A percentile compares a stretch with the other conserved stretches of the same genome.
Evolutionary conservation across 1,140 invertebrate species (phyloP).

Genomic region (Eupeodes corollae): DNA sequence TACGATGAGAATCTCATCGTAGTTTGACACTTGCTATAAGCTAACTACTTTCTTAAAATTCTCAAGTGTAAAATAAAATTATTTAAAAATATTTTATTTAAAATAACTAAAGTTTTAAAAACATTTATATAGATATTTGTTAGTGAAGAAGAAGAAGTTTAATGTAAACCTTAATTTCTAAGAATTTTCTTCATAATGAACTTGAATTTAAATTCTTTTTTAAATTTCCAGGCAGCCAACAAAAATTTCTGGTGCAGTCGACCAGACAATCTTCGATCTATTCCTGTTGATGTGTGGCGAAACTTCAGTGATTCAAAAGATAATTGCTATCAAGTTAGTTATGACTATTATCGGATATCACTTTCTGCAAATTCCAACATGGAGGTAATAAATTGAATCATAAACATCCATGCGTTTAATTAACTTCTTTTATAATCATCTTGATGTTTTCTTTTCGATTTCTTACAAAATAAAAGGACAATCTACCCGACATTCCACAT

Average conservation of each 20-base stretch:
- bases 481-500: not conserved
- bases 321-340: constrained; percentile 37
- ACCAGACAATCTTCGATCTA: constrained; percentile 41
- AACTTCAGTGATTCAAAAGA: constrained; percentile 46
- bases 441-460: not conserved
- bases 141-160: too few relatives aligned
- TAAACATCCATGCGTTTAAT: too few relatives aligned
- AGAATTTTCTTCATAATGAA: too few relatives aligned
- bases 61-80: too few relatives aligned
- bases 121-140: too few relatives aligned
- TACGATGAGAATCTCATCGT: too few relatives aligned
- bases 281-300: constrained; percentile 44
- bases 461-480: not conserved
- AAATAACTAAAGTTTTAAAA: too few relatives aligned
- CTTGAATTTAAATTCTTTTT: not conserved
- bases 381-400: constrained; percentile 16
- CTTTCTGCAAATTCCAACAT: constrained; percentile 28
- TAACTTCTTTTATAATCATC: too few relatives aligned
- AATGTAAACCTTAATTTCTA: too few relatives aligned
- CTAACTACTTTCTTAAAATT: too few relatives aligned
- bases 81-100: too few relatives aligned
- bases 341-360: constrained; percentile 14
- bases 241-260: constrained; percentile 51
- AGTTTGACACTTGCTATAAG: too few relatives aligned
- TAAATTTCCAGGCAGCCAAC: constrained; percentile 40